Evolutionary conservation across 2,797 vertebrate species (phyloP), one percentile per base, ranked within the genome.

Genomic region (Myotis daubentonii): DNA sequence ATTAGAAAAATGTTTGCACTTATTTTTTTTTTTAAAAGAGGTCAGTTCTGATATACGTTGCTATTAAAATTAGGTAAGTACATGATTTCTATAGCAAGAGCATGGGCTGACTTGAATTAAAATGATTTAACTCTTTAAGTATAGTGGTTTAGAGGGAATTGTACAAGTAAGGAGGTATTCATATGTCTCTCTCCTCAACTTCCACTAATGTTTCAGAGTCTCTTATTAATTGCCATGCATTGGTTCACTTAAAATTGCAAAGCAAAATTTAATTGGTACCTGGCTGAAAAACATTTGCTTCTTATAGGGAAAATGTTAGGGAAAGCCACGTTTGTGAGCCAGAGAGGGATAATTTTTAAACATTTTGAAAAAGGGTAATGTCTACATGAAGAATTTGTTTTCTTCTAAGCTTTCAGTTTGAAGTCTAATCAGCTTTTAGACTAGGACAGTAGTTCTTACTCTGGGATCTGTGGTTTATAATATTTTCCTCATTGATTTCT

Each of bases 281-380:
- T 81, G 38, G 13, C 62, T 85, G 44, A 94, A 74, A 88, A 87
- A 47, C n/a, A 49, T 87, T 94, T 82, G 44, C 93, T 88, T 95
- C 36, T 57, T 66, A 47, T 11, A 87, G 49, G 22, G 76, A 96
- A 92, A 65, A 28, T 71, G 19, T 83, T 90, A 71, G 86, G 47
- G 81, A 22, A 33, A 28, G 20, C 16, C 57, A 66, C 74, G 17
- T 70, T 53, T 36, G 36, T 85, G 55, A 94, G 41, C 71, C 71
- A 81, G 57, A 83, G 25, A 78, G 53, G 66, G 62, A 33, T 12
- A 25, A 16, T 71, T 92, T 81, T 83, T 47, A 74, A 91, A n/a
- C 30, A 57, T 94, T 96, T 95, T 33, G 20, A 68, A 87, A 92
- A 84, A 51, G 53, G 5, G 65, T 33, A 33, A 19, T 86, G 36